Evolutionary conservation across 1,140 invertebrate genomes (phyloP).

Genomic region (Eumeta japonica): DNA sequence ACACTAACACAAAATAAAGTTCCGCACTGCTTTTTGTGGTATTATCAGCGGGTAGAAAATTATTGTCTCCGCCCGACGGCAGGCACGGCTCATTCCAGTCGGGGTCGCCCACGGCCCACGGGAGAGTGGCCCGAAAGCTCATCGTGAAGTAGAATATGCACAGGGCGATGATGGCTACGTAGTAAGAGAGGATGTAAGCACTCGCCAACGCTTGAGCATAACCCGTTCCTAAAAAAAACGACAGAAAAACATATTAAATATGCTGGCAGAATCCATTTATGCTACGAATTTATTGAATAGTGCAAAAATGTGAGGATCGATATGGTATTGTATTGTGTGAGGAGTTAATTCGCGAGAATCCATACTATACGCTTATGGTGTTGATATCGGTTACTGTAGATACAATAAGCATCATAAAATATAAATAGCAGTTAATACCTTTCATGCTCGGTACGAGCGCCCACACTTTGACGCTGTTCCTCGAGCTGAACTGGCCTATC

Average conservation of each 20-base stretch:
- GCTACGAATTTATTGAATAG: too few species aligned
- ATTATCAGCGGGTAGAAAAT: conserved; percentile 12
- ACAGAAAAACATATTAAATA: too few species aligned
- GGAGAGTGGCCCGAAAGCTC: conserved; percentile 64
- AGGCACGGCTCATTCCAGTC: conserved; percentile 58
- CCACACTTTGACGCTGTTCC: conserved; percentile 68
- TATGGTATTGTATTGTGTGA: too few species aligned
- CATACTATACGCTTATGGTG: too few species aligned
- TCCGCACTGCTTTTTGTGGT: conserved; percentile 45
- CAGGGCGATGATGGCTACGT: conserved; percentile 77
- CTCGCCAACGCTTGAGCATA: conserved; percentile 75
- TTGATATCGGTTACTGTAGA: too few species aligned
- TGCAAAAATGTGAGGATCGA: too few species aligned
- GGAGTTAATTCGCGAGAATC: too few species aligned
- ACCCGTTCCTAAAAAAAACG: conserved; percentile 68
- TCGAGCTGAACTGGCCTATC: conserved; percentile 76
- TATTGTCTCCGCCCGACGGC: conserved; percentile 27
- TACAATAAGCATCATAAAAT: too few species aligned
- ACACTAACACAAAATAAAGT: conserved; percentile 30
- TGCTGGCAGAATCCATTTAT: too few species aligned
- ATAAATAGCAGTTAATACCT: too few species aligned
- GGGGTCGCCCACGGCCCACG: conserved; percentile 64
- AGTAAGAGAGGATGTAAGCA: conserved; percentile 72
- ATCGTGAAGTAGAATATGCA: conserved; percentile 72
- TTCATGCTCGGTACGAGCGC: conserved; percentile 63